A percentile compares a stretch with the other conserved stretches of the same genome.
Evolutionary conservation across 2,797 vertebrate species (phyloP).

Genomic region (Luscinia luscinia): DNA sequence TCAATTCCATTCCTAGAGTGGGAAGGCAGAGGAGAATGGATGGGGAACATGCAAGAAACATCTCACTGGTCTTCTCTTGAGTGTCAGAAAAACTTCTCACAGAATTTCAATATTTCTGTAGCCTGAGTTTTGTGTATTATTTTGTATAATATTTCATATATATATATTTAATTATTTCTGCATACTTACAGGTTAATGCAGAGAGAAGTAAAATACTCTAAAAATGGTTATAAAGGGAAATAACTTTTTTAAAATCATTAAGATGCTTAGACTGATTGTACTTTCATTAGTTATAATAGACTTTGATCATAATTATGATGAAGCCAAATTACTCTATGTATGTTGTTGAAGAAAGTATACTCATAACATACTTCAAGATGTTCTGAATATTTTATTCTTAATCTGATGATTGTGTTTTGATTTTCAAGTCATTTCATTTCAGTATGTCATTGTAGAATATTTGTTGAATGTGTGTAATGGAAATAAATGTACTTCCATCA

Average conservation of each 20-base stretch:
- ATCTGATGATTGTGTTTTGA: background rate
- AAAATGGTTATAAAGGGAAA: background rate
- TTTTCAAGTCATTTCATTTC: background rate
- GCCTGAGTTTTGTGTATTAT: background rate
- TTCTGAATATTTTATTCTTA: background rate
- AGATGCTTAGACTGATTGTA: background rate
- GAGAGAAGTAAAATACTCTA: background rate
- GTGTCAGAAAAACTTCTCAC: background rate
- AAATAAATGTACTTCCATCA: background rate
- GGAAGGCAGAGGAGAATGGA: rapidly evolving
- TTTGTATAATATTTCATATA: background rate
- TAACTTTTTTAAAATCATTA: background rate
- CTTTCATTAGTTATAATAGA: background rate
- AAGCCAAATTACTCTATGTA: background rate
- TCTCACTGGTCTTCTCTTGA: background rate
- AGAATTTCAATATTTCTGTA: background rate
- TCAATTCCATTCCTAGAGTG: too few species aligned
- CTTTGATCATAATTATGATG: background rate
- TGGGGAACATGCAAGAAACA: rapidly evolving
- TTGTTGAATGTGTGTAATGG: background rate
- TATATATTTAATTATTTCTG: background rate
- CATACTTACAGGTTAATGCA: background rate
- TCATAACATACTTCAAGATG: background rate
- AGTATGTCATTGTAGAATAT: background rate
- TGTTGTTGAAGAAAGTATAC: background rate